phyloP scores from a whole-genome alignment of 2,797 vertebrate species.

The Lindbergichthys nudifrons region DNA sequence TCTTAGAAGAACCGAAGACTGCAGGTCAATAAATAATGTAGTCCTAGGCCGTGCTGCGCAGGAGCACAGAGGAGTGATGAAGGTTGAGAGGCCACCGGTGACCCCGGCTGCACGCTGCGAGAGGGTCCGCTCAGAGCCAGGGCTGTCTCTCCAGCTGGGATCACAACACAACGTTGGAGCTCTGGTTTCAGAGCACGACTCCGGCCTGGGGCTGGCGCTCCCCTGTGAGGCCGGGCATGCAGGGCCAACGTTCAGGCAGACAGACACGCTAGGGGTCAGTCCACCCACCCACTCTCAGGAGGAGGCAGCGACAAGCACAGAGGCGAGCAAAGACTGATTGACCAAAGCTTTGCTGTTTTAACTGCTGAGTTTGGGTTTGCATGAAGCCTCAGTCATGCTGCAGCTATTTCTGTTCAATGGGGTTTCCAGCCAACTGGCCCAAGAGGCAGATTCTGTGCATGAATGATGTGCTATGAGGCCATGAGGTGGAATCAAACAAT shows the following conservation, averaged over 20 bases:
- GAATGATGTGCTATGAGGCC: conserved; percentile 58
- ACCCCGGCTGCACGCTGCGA: conserved; percentile 75
- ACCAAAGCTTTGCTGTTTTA: conserved; percentile 60
- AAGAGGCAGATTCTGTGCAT: conserved; percentile 54
- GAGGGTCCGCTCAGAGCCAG: conserved; percentile 71
- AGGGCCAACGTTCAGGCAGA: conserved; percentile 78
- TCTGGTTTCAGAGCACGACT: conserved; percentile 82
- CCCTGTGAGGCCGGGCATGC: conserved; percentile 70
- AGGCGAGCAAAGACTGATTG: conserved; percentile 65
- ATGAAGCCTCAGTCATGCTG: conserved; percentile 46
- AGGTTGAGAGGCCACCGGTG: conserved; percentile 73
- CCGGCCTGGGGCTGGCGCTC: conserved; percentile 67
- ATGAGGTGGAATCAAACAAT: conserved; percentile 55
- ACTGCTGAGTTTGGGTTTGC: conserved; percentile 63
- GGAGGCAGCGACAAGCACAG: conserved; percentile 68
- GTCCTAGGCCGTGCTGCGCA: conserved; percentile 34
- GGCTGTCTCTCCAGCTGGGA: conserved; percentile 85
- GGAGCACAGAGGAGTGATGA: conserved; percentile 63
- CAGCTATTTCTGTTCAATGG: conserved; percentile 57
- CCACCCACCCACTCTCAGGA: conserved; percentile 69
- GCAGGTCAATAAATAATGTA: conserved; percentile 63
- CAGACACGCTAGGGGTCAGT: conserved; percentile 72
- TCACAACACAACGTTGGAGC: conserved; percentile 76
- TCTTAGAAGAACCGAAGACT: conserved; percentile 39
- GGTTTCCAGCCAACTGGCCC: conserved; percentile 56